Evolutionary conservation across 1,140 invertebrate genomes (phyloP).

Genomic region (Triops cancriformis): DNA sequence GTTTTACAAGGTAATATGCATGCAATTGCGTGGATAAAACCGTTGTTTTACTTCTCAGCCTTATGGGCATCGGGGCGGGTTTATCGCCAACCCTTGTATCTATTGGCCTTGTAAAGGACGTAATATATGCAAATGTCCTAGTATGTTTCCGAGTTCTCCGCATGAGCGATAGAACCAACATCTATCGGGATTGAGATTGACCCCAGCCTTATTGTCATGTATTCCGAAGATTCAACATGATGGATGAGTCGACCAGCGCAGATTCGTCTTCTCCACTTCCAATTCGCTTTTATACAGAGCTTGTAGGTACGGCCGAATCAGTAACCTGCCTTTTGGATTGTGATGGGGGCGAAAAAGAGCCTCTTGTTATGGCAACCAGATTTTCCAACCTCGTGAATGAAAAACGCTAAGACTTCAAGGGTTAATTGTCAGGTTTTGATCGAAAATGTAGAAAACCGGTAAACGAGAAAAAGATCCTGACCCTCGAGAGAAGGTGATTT

Average conservation of each 20-base stretch:
- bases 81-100: neutral
- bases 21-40: neutral
- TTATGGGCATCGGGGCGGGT: neutral
- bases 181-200: neutral
- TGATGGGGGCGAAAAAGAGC: too few species aligned
- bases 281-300: neutral
- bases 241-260: neutral
- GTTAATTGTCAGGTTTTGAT: too few species aligned
- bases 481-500: too few species aligned
- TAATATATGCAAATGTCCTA: neutral
- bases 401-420: too few species aligned
- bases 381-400: too few species aligned
- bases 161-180: neutral
- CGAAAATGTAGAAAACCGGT: too few species aligned
- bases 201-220: conserved; percentile 1
- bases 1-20: neutral
- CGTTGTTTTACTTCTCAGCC: neutral
- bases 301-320: too few species aligned
- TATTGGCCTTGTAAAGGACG: neutral
- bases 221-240: neutral
- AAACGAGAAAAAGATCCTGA: too few species aligned
- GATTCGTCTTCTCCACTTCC: neutral
- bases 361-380: too few species aligned
- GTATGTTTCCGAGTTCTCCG: neutral
- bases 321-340: too few species aligned